Conservation (phyloP, 2,888 invertebrate genomes). For the Drosophila macrospina region DNA sequence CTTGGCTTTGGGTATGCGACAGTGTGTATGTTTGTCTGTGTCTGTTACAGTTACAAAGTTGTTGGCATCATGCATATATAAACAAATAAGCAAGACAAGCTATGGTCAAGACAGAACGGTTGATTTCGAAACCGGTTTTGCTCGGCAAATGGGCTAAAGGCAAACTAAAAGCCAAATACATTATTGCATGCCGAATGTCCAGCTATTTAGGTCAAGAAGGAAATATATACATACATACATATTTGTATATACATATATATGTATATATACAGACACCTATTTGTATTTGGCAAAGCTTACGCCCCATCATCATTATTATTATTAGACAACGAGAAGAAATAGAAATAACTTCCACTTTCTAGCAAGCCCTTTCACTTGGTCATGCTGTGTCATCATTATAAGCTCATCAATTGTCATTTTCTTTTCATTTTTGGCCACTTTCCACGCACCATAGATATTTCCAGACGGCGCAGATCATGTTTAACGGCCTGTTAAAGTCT, state of each 20-base stretch:
- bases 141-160: slow-evolving; percentile 60
- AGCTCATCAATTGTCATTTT: slow-evolving; percentile 48
- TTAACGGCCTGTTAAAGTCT: slow-evolving; percentile 91
- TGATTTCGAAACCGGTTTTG: slow-evolving; percentile 61
- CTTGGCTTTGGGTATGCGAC: slow-evolving; percentile 14
- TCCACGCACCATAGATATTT: slow-evolving; percentile 87
- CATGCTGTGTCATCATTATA: slow-evolving; percentile 62
- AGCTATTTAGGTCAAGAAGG: slow-evolving; percentile 45
- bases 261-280: slow-evolving; percentile 3
- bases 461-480: slow-evolving; percentile 89
- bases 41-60: slow-evolving; percentile 68
- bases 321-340: slow-evolving; percentile 52
- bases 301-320: slow-evolving; percentile 36
- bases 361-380: slow-evolving; percentile 74
- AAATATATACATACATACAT: slow-evolving; percentile 7
- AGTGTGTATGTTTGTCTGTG: slow-evolving; percentile 19
- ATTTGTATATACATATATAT: slow-evolving; percentile 3
- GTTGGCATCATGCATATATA: slow-evolving; percentile 55
- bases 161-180: slow-evolving; percentile 46
- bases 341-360: slow-evolving; percentile 77
- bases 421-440: slow-evolving; percentile 20
- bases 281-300: slow-evolving; percentile 37
- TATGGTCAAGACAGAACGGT: slow-evolving; percentile 35
- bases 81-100: slow-evolving; percentile 55
- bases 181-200: slow-evolving; percentile 11